Base-by-base conservation (phyloP, 2,888 invertebrate genomes). In the Drosophila subquinaria region DNA sequence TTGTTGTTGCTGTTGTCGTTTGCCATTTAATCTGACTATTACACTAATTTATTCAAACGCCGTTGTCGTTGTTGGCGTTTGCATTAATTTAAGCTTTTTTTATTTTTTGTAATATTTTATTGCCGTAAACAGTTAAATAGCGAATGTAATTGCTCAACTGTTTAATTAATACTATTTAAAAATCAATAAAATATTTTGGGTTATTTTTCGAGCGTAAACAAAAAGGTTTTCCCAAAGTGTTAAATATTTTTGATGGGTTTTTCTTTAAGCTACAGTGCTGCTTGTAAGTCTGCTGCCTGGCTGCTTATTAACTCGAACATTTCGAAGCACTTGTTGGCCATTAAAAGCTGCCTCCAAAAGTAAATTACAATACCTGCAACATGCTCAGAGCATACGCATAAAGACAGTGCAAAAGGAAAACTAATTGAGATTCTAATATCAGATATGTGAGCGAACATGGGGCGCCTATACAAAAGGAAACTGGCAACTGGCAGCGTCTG, bases 341-440 rank as follows among this genome's bases (percentile, higher is more conserved):
- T 43, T 51, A 55, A 63, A 76, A 73, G 57, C 69, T 45, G 66
- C 66, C 82, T 56, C 87, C 66, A 78, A 88, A 86, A 80, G 69
- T 63, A 64, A 86, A 82, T 88, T 82, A 77, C 87, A 77, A 75
- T 80, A 72, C 67, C 69, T 48, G 56, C 78, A 79, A 73, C 74
- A 57, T 51, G 53, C 65, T 17, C 45, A 43, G 53, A 52, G 52
- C 73, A 33, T 67, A 88, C 81, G 82, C 88, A 78, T 74, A 82
- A 79, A 74, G 76, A 71, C 80, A 70, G 76, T 74, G 86, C 56
- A 35, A 35, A 20, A 35, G 43, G 60, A 87, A 87, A 89, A 88
- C 89, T 89, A 89, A 85, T 87, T 89, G 90, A 87, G 86, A 87
- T 87, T 87, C 88, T 89, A 87, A 89, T 87, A 89, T 87, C 80